A percentile compares a stretch with the other conserved stretches of the same genome.
These are phyloP conservation scores for Heterocephalus glaber DNA, from an alignment of 2,113 vertebrate species.

Conservation along the genomic window DNA sequence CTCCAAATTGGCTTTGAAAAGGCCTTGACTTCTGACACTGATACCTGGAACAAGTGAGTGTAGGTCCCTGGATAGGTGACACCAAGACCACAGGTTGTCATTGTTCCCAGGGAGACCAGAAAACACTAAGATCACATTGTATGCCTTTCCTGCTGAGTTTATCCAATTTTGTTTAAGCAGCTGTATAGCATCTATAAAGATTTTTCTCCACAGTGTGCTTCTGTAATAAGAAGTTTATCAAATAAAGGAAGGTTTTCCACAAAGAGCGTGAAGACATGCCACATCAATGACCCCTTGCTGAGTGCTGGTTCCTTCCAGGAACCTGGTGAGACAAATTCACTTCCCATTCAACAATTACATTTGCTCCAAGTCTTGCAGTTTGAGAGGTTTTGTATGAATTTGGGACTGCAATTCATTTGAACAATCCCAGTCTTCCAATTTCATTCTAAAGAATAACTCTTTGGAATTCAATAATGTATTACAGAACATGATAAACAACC, in stretches of 20 bases:
- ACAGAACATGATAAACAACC: conserved; percentile 34
- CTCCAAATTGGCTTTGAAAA: not conserved
- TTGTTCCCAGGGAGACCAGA: not conserved
- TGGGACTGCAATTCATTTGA: conserved; percentile 40
- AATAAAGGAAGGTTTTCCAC: conserved; percentile 66
- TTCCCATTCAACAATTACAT: not conserved
- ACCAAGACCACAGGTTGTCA: not conserved
- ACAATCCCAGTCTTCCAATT: conserved; percentile 17
- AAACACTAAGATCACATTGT: not conserved
- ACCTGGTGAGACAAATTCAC: conserved; percentile 12
- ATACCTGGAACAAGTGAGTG: not conserved
- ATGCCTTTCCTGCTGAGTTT: conserved; percentile 49
- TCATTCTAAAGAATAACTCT: conserved; percentile 21
- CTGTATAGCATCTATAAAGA: conserved; percentile 65
- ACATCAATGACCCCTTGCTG: not conserved
- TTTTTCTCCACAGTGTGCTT: conserved; percentile 61
- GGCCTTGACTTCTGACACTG: not conserved
- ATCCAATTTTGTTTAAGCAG: conserved; percentile 59
- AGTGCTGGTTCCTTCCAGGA: not conserved
- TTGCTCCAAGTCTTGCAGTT: conserved; percentile 26
- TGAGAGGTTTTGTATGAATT: not conserved
- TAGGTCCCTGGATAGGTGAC: not conserved
- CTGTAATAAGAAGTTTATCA: conserved; percentile 73
- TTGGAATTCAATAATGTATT: conserved; percentile 33
- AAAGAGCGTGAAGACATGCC: conserved; percentile 37